These are phyloP conservation scores for Crotalus horridus DNA, from an alignment of 2,113 vertebrate genomes.

Conservation along the genomic window DNA sequence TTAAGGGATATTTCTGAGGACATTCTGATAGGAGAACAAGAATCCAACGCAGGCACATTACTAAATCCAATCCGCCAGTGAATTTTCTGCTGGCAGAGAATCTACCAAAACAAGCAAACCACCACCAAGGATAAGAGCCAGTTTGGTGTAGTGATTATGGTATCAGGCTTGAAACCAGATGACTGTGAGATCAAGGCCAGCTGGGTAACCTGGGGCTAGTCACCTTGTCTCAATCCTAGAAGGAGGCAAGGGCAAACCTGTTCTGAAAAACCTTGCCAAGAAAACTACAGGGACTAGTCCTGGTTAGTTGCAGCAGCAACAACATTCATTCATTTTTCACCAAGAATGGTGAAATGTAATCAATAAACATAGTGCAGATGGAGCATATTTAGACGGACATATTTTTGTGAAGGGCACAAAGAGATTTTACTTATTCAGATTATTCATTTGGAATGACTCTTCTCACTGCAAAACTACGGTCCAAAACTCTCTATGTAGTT, in stretches of 20 bases:
- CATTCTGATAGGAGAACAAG: not conserved
- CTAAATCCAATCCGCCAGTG: not conserved
- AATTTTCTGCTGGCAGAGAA: not conserved
- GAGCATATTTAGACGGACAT: too few relatives aligned
- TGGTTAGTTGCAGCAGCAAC: too few relatives aligned
- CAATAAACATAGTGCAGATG: too few relatives aligned
- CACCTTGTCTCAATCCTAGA: not conserved
- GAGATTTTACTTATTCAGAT: too few relatives aligned
- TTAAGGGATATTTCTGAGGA: not conserved
- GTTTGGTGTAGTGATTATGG: not conserved
- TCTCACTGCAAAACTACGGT: too few relatives aligned
- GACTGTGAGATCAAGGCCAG: not conserved
- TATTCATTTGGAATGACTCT: too few relatives aligned
- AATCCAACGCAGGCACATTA: not conserved
- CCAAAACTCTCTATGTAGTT: too few relatives aligned
- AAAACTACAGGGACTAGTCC: too few relatives aligned
- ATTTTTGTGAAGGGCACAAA: too few relatives aligned
- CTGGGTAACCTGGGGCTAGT: not conserved
- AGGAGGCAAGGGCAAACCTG: not conserved
- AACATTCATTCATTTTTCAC: too few relatives aligned
- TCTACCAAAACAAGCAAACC: not conserved
- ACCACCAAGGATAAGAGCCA: not conserved
- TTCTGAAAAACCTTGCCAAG: not conserved
- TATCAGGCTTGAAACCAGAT: not conserved
- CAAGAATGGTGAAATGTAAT: too few relatives aligned